phyloP scores from a whole-genome alignment of 2,888 invertebrate genomes.

The Myathropa florea region DNA sequence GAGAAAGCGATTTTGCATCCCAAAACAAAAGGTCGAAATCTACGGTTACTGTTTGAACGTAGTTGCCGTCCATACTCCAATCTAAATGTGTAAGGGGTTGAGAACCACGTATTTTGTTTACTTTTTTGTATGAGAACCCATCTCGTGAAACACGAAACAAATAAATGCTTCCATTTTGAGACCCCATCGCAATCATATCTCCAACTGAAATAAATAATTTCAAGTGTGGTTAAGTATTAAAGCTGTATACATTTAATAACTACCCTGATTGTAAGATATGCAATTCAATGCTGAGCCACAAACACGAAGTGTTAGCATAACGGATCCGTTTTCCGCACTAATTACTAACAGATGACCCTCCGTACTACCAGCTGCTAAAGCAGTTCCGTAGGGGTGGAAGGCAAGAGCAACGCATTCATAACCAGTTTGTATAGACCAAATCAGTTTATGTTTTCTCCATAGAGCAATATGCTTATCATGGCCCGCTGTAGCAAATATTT shows the following conservation, averaged over 20 bases:
- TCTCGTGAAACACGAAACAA: slow-evolving; percentile 92
- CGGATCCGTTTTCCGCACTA: slow-evolving; percentile 92
- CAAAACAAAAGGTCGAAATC: slow-evolving; percentile 95
- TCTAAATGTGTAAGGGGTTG: slow-evolving; percentile 93
- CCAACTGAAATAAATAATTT: slow-evolving; percentile 84
- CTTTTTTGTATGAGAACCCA: slow-evolving; percentile 94
- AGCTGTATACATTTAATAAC: slow-evolving; percentile 45
- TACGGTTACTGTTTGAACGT: slow-evolving; percentile 92
- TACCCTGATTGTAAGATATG: slow-evolving; percentile 93
- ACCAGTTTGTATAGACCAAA: slow-evolving; percentile 93
- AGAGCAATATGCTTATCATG: slow-evolving; percentile 94
- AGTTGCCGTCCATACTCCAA: slow-evolving; percentile 95
- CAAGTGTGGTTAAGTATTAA: neutral
- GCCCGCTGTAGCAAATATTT: slow-evolving; percentile 95
- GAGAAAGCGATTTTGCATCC: slow-evolving; percentile 93
- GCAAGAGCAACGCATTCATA: slow-evolving; percentile 94
- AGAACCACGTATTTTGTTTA: slow-evolving; percentile 92
- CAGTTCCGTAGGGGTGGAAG: slow-evolving; percentile 93
- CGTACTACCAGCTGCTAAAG: slow-evolving; percentile 92
- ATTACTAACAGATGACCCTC: slow-evolving; percentile 93
- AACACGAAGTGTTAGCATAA: slow-evolving; percentile 91
- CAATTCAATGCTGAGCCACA: slow-evolving; percentile 94
- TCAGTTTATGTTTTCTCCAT: slow-evolving; percentile 93
- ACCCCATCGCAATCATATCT: slow-evolving; percentile 92
- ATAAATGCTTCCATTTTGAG: slow-evolving; percentile 91